Conservation (phyloP, 2,797 vertebrate genomes). For the Coreius guichenoti region DNA sequence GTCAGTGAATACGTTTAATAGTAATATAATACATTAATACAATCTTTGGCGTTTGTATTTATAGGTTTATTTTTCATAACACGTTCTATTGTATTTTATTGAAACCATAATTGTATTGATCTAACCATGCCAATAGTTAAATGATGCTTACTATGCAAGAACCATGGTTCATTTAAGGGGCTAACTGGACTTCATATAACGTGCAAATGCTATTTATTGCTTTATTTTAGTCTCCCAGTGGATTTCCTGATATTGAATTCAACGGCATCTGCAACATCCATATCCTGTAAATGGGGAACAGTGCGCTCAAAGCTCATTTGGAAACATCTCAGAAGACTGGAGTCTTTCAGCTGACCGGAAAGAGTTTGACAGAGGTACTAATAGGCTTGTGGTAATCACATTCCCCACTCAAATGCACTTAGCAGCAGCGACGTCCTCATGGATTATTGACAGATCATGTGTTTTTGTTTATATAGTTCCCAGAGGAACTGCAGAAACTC, state of each 20-base stretch:
- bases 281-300: constrained; percentile 88
- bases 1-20: background rate
- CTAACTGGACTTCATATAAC: background rate
- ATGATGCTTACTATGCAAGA: background rate
- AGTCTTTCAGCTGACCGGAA: constrained; percentile 93
- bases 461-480: constrained; percentile 80
- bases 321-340: constrained; percentile 98
- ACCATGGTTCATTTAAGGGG: background rate
- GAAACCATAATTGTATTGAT: background rate
- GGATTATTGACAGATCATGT: background rate
- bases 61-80: background rate
- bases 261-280: constrained; percentile 5
- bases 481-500: constrained; percentile 92
- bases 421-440: background rate
- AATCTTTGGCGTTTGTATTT: background rate
- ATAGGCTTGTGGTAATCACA: constrained; percentile 1
- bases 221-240: constrained; percentile 24
- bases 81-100: background rate
- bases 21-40: background rate
- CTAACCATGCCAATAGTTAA: too few relatives aligned
- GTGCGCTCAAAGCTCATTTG: constrained; percentile 93
- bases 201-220: background rate
- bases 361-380: constrained; percentile 88
- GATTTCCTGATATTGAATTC: background rate
- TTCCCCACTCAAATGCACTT: background rate